These are phyloP conservation scores for Itoplectis maculator DNA, from an alignment of 2,888 invertebrate genomes.

Conservation along the genomic window DNA sequence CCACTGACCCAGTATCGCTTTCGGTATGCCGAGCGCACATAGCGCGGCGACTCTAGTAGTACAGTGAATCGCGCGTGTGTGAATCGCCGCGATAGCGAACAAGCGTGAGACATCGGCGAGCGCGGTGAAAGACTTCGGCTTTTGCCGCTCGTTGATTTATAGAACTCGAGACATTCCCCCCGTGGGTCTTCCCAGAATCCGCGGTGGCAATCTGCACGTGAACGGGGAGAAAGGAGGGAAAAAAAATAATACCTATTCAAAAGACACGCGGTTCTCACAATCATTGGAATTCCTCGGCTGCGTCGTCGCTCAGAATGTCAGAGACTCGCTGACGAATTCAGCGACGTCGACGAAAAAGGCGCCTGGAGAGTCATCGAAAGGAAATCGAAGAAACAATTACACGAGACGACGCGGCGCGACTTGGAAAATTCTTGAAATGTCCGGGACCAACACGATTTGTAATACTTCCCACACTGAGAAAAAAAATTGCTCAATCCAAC, in stretches of 20 bases:
- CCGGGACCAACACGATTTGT: too few relatives aligned
- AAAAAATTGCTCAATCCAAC: too few relatives aligned
- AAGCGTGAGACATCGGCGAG: constrained; percentile 43
- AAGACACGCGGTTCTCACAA: constrained; percentile 56
- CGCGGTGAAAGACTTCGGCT: constrained; percentile 37
- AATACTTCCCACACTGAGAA: too few relatives aligned
- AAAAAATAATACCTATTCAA: constrained; percentile 12
- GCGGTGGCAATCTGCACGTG: constrained; percentile 48
- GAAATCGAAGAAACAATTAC: background rate
- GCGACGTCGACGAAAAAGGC: constrained; percentile 5
- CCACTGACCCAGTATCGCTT: constrained; percentile 69
- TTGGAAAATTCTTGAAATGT: background rate
- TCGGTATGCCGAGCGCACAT: constrained; percentile 25
- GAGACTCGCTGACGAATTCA: constrained; percentile 28
- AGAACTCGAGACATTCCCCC: constrained; percentile 53
- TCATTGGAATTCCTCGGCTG: constrained; percentile 40
- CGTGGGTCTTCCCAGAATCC: constrained; percentile 3
- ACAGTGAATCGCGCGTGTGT: constrained; percentile 5
- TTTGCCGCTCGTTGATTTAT: constrained; percentile 62
- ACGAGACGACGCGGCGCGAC: background rate
- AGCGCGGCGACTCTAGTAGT: background rate
- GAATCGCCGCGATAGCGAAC: constrained; percentile 21
- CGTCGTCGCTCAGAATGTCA: constrained; percentile 38
- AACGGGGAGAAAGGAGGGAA: too few relatives aligned
- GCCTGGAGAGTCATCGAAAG: background rate